Percentiles rank a stretch among this genome's conserved stretches.
Evolutionary conservation across 2,113 vertebrate genomes (phyloP).

Genomic region (Hydrochoerus hydrochaeris): DNA sequence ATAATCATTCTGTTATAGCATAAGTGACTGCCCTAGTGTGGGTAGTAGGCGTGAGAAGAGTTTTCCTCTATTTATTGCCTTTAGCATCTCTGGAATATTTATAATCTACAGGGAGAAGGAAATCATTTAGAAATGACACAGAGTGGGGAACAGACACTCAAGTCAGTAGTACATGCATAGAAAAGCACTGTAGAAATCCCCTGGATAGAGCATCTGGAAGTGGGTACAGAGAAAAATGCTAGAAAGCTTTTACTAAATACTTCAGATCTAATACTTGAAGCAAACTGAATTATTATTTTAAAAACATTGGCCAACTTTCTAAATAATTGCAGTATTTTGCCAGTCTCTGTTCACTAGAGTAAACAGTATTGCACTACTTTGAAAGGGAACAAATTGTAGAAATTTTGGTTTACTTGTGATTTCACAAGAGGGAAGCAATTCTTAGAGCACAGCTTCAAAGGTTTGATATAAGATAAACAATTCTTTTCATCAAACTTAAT

Average conservation of each 20-base stretch:
- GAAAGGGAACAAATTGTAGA: constrained; percentile 34
- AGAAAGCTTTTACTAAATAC: not conserved
- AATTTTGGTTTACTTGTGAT: constrained; percentile 50
- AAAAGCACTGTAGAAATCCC: not conserved
- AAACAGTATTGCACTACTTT: constrained; percentile 12
- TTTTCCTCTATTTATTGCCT: not conserved
- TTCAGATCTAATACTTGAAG: not conserved
- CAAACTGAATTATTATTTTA: not conserved
- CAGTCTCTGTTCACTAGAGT: constrained; percentile 11
- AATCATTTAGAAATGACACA: not conserved
- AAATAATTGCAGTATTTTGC: constrained; percentile 26
- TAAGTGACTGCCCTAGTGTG: not conserved
- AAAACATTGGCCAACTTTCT: not conserved
- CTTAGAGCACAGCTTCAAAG: constrained; percentile 47
- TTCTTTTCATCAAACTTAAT: constrained; percentile 60
- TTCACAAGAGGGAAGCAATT: constrained; percentile 40
- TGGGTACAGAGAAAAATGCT: not conserved
- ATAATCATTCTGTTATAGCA: not conserved
- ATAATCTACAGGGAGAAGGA: not conserved
- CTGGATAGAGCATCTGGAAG: not conserved
- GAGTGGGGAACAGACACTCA: no score
- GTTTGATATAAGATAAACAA: constrained; percentile 72
- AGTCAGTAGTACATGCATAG: not conserved
- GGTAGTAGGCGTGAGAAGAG: not conserved
- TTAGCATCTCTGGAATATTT: not conserved